Evolutionary conservation across 2,113 vertebrate species (phyloP).

Genomic region (Sphaerodactylus townsendi): DNA sequence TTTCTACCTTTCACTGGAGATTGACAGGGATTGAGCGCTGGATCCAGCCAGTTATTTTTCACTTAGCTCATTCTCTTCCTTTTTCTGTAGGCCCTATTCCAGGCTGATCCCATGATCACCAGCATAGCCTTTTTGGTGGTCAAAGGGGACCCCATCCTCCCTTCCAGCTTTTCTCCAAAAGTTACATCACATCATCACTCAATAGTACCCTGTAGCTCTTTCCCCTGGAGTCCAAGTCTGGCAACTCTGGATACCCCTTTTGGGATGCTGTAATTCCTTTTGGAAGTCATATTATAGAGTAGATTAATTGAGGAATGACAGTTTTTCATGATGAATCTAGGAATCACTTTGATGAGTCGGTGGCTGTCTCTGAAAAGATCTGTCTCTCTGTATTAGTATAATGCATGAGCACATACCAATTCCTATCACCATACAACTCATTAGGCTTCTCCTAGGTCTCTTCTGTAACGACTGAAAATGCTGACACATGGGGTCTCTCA

Average conservation of each 20-base stretch:
- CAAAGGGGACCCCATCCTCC: no score
- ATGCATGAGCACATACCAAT: neutral
- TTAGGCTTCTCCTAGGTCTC: constrained; percentile 2
- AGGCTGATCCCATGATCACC: no score
- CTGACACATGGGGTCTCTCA: neutral
- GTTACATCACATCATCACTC: no score
- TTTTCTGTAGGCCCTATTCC: no score
- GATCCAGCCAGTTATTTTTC: no score
- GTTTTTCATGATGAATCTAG: constrained; percentile 2
- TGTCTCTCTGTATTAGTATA: neutral
- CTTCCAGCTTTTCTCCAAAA: no score
- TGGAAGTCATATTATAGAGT: neutral
- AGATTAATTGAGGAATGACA: neutral
- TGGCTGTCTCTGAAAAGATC: neutral
- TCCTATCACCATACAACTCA: neutral
- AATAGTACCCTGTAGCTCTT: no score
- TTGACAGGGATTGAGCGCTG: no score
- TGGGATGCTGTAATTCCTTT: constrained; percentile 16
- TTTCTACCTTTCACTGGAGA: no score
- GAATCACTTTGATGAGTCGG: neutral
- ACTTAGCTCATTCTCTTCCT: no score
- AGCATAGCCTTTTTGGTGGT: no score
- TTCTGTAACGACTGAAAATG: neutral
- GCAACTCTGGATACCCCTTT: neutral
- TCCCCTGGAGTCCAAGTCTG: neutral